phyloP scores from a whole-genome alignment of 1,140 invertebrate species.

The Carposina sasakii region DNA sequence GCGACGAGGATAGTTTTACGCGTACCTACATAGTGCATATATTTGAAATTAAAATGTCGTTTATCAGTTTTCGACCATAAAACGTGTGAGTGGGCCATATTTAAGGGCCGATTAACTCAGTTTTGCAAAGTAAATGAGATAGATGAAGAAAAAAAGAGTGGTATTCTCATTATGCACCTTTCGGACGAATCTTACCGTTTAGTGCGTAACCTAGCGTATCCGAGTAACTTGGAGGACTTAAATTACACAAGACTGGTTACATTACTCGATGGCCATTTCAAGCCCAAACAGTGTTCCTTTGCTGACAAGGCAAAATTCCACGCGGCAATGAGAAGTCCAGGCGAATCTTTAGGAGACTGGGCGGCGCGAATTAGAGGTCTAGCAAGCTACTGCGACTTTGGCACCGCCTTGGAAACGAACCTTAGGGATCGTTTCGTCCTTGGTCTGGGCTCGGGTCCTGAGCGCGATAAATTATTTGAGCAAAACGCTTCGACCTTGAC shows the following conservation, averaged over 20 bases:
- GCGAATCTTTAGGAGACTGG: constrained; percentile 17
- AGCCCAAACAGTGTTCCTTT: constrained; percentile 11
- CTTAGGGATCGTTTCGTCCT: constrained; percentile 14
- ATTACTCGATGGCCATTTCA: constrained; percentile 16
- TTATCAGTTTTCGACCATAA: constrained; percentile 12
- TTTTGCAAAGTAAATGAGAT: constrained; percentile 10
- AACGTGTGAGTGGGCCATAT: constrained; percentile 13
- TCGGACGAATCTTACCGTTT: constrained; percentile 15
- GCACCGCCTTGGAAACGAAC: constrained; percentile 9
- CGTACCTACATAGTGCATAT: no score
- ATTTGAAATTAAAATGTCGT: constrained; percentile 5
- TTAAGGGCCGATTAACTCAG: constrained; percentile 7
- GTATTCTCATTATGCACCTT: constrained; percentile 10
- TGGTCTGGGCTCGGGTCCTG: constrained; percentile 10
- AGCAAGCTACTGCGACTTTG: constrained; percentile 11
- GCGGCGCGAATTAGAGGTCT: constrained; percentile 14
- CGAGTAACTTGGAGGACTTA: constrained; percentile 2
- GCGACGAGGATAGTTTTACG: no score
- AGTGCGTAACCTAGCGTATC: constrained; percentile 11
- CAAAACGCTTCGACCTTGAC: background rate
- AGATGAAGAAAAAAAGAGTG: constrained; percentile 5
- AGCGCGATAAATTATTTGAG: constrained; percentile 13
- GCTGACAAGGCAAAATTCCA: constrained; percentile 15
- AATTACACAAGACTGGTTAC: constrained; percentile 4
- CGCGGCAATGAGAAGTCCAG: constrained; percentile 5